Evolutionary conservation across 2,113 vertebrate genomes (phyloP).

Genomic region (Rattus norvegicus): GRCr8 NC_086025.1:49813001-49813500

Average conservation of each 20-base stretch:
- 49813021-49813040: not conserved
- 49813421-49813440: not conserved
- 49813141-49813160: not conserved
- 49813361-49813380: slow-evolving; percentile 10
- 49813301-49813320: not conserved
- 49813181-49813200: not conserved
- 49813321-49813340: not conserved
- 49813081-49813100: not conserved
- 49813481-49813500: not conserved
- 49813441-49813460: not conserved
- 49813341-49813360: slow-evolving; percentile 3
- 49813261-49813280: not conserved
- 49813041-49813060: slow-evolving; percentile 8
- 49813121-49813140: not conserved
- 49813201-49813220: not conserved
- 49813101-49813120: not conserved
- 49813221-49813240: not conserved
- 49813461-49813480: not conserved
- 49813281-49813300: not conserved
- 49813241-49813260: not conserved
- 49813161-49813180: not conserved
- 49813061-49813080: not conserved
- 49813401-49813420: not conserved
- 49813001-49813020: not conserved
- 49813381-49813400: not conserved